Conservation (phyloP, 2,888 invertebrate genomes). For the Trissolcus japonicus region DNA sequence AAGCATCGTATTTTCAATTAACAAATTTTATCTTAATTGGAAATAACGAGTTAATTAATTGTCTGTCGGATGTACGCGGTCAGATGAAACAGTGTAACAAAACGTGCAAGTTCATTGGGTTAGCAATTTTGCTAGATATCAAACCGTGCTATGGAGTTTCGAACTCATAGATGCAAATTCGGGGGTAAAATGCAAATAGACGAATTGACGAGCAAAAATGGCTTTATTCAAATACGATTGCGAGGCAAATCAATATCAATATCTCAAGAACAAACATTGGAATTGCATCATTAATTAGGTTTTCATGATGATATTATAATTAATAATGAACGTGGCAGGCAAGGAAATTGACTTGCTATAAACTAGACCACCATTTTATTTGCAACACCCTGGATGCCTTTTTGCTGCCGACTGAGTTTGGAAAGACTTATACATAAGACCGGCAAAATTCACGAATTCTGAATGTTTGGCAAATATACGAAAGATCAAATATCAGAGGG, state of each 20-base stretch:
- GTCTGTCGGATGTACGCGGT: too few species aligned
- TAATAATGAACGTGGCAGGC: constrained; percentile 13
- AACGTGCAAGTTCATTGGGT: neutral
- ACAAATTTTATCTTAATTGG: too few species aligned
- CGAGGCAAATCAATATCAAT: constrained; percentile 14
- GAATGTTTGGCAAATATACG: constrained; percentile 30
- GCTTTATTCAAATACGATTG: constrained; percentile 1
- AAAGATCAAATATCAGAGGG: constrained; percentile 33
- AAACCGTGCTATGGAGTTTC: neutral
- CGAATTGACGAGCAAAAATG: constrained; percentile 5
- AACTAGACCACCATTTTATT: constrained; percentile 30
- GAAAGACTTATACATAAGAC: constrained; percentile 33
- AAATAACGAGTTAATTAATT: too few species aligned
- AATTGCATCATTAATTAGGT: constrained; percentile 21
- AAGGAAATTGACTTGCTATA: constrained; percentile 19
- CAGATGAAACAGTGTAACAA: too few species aligned
- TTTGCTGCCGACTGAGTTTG: constrained; percentile 20
- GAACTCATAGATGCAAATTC: constrained; percentile 6
- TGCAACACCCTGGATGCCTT: constrained; percentile 27
- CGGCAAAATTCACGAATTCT: constrained; percentile 27
- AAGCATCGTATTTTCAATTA: too few species aligned
- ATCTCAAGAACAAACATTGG: constrained; percentile 14
- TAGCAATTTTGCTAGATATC: neutral
- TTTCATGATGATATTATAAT: constrained; percentile 16
- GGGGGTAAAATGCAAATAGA: neutral